Conservation (phyloP, 37 sponge, comb jelly and placozoan species). For the Mnemiopsis leidyi region DNA sequence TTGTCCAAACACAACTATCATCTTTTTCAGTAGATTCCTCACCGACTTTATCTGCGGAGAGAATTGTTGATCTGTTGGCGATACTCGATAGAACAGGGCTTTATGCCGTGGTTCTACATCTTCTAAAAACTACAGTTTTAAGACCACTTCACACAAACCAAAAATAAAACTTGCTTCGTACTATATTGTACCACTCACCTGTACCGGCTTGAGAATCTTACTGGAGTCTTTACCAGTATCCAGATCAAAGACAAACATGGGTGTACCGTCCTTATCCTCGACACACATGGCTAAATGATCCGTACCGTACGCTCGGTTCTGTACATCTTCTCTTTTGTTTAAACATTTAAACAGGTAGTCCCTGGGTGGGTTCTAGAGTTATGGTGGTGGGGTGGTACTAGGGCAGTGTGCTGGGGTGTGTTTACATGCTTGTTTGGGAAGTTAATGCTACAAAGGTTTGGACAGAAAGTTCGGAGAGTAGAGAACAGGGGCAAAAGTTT, state of each 20-base stretch:
- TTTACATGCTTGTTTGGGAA: no score
- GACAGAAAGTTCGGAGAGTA: no score
- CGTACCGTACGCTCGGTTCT: conserved; percentile 43
- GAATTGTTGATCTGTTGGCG: neutral
- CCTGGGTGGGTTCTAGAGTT: neutral
- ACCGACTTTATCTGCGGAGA: neutral
- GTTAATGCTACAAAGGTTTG: no score
- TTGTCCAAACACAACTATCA: neutral
- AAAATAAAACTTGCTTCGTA: no score
- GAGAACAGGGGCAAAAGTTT: no score
- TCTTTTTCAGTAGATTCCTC: neutral
- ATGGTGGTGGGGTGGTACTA: no score
- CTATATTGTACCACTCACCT: conserved; percentile 38
- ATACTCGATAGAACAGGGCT: no score
- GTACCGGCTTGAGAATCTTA: conserved; percentile 13
- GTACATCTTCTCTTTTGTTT: conserved; percentile 34
- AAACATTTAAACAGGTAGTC: conserved; percentile 64
- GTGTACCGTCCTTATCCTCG: neutral
- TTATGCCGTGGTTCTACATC: no score
- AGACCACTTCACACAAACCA: no score
- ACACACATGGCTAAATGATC: conserved; percentile 21
- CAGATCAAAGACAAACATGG: conserved; percentile 27
- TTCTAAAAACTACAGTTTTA: no score
- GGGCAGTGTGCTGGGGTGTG: no score
- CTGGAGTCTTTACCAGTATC: conserved; percentile 13